Percentiles rank a stretch among this genome's conserved stretches.
phyloP scores from a whole-genome alignment of 2,797 vertebrate genomes.

The Ciconia nigra region DNA sequence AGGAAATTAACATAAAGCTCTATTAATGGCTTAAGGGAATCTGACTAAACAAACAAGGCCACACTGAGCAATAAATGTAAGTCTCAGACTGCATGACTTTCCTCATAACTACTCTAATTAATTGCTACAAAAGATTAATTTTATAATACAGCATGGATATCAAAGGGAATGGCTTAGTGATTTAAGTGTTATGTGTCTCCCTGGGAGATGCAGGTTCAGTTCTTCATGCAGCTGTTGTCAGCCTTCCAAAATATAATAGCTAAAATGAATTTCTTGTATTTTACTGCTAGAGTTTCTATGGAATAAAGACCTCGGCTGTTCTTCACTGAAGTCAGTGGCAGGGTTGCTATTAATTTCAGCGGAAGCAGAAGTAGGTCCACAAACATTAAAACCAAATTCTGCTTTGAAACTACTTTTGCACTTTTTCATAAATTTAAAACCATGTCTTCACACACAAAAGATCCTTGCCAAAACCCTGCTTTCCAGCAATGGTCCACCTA shows the following conservation, averaged over 20 bases:
- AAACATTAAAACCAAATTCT: not conserved
- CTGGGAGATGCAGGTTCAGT: constrained; percentile 51
- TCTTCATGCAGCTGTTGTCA: constrained; percentile 43
- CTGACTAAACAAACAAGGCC: constrained; percentile 66
- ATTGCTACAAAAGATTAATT: constrained; percentile 68
- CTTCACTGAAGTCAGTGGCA: not conserved
- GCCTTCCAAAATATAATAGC: constrained; percentile 28
- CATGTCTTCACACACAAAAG: not conserved
- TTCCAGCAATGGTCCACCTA: not conserved
- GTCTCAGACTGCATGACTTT: constrained; percentile 55
- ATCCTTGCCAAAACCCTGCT: not conserved
- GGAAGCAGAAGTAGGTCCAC: not conserved
- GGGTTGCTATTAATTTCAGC: not conserved
- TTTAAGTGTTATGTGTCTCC: constrained; percentile 52
- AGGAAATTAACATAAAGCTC: constrained; percentile 59
- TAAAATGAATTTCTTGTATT: constrained; percentile 18
- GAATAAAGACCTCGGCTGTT: not conserved
- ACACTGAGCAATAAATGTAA: constrained; percentile 59
- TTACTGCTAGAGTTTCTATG: not conserved
- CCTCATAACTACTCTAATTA: constrained; percentile 72
- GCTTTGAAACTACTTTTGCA: not conserved
- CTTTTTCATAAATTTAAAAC: not conserved
- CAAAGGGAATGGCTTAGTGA: constrained; percentile 43
- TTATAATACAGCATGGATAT: constrained; percentile 51
- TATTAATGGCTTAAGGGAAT: constrained; percentile 69